phyloP scores from a whole-genome alignment of 2,888 invertebrate genomes.

The Acrobasis repandana region DNA sequence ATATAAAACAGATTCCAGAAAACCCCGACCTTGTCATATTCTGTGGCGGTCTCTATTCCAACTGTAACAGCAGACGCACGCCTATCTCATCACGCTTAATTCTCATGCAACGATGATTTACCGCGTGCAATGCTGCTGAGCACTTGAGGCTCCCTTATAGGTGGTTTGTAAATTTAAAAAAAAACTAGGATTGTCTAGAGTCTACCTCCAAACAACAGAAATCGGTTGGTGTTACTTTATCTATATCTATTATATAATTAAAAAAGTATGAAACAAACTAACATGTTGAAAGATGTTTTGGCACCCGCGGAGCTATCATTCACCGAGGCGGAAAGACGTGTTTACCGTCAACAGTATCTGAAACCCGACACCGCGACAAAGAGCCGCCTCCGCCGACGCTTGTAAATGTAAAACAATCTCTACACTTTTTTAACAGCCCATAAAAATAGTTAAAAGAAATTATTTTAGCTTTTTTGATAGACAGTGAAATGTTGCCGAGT shows the following conservation, averaged over 20 bases:
- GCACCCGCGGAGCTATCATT: constrained; percentile 71
- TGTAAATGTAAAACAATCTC: constrained; percentile 81
- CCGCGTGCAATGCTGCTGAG: too few relatives aligned
- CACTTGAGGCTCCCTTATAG: too few relatives aligned
- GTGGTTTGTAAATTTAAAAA: too few relatives aligned
- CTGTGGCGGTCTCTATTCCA: too few relatives aligned
- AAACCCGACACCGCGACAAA: constrained; percentile 75
- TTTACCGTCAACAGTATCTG: constrained; percentile 75
- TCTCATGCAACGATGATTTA: too few relatives aligned
- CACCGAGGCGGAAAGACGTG: constrained; percentile 74
- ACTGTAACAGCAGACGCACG: too few relatives aligned
- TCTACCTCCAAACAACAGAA: neutral
- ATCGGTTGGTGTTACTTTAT: neutral
- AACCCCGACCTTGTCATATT: too few relatives aligned
- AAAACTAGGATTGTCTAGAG: neutral
- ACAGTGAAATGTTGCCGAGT: constrained; percentile 82
- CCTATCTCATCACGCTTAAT: too few relatives aligned
- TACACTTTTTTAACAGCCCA: constrained; percentile 77
- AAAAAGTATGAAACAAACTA: constrained; percentile 23
- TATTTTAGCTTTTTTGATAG: constrained; percentile 75
- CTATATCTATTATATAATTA: neutral
- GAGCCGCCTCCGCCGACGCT: constrained; percentile 76
- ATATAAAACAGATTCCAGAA: too few relatives aligned
- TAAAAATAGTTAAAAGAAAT: constrained; percentile 82
- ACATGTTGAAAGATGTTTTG: constrained; percentile 43